Evolutionary conservation across 92 coral and sea anemone genomes (phyloP), one percentile per base, ranked within the genome.

Genomic region (Bergia puertoricense): DNA sequence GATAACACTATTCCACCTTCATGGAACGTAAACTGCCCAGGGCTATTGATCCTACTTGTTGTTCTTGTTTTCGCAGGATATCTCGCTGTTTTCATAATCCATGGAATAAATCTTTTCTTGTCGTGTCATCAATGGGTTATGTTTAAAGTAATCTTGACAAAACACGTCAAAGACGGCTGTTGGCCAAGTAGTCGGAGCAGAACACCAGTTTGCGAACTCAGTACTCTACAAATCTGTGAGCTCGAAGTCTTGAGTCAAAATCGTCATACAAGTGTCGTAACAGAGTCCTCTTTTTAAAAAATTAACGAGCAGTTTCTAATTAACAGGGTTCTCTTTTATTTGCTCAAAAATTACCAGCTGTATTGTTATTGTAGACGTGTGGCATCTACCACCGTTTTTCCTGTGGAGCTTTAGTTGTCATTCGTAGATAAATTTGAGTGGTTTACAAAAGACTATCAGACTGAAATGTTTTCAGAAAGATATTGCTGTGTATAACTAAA

Each of bases 71-170:
- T 54, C 14, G 10, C 67, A 51, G 4, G 44, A 79, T 79, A 56
- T 79, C 83, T n/a, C 36, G 83, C 83, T 79, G 83, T n/a, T 79
- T 54, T 76, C 46, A 36, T 39, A 79, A 79, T 39, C 83, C 42
- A 57, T 54, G 69, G 83, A 79, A 50, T 79, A 30, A 51, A 42
- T 76, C 69, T 62, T 79, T 79, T 37, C 83, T 79, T 79, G 69
- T 30, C 46, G 6, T 36, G n/a, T 30, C 67, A 56, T 50, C 83
- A 79, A 79, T 50, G 66, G 65, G 67, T 54, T 79, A 51, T 79
- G 83, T 79, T 56, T 38, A 50, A 15, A 16, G 18, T 50, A 79
- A 54, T 20, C 65, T 79, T 57, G 68, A 36, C 83, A 36, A 23
- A 79, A 76, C 80, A 76, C 5, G 48, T 39, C 66, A 79, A 79